These are phyloP conservation scores for Xenotilapia leptura DNA, from an alignment of 2,113 vertebrate genomes.

Conservation along the genomic window DNA sequence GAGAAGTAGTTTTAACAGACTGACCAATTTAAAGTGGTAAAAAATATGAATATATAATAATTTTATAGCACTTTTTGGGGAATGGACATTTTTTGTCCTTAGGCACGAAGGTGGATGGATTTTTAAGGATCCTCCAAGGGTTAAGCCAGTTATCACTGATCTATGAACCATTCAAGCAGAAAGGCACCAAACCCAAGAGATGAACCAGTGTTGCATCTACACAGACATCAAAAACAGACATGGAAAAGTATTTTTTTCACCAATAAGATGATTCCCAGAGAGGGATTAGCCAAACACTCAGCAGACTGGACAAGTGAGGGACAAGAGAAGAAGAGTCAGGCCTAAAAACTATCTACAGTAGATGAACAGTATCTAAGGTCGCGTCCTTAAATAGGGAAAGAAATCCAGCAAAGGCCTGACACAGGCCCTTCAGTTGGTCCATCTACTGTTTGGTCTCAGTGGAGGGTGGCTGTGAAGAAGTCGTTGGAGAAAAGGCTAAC, in stretches of 20 bases:
- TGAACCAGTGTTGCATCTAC: background rate
- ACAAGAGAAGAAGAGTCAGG: background rate
- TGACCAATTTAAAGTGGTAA: too few relatives aligned
- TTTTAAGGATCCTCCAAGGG: too few relatives aligned
- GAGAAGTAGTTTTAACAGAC: too few relatives aligned
- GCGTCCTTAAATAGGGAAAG: background rate
- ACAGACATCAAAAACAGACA: background rate
- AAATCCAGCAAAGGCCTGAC: background rate
- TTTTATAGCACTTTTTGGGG: too few relatives aligned
- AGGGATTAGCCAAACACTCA: background rate
- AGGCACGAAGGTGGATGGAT: too few relatives aligned
- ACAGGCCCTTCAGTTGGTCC: background rate
- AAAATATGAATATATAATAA: too few relatives aligned
- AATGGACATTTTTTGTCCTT: too few relatives aligned
- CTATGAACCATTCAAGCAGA: background rate
- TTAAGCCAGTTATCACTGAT: background rate
- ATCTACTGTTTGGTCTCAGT: background rate
- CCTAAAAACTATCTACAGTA: background rate
- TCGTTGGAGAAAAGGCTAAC: background rate
- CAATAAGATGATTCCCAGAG: background rate
- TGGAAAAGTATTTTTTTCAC: background rate
- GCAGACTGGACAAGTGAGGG: background rate
- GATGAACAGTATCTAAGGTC: background rate
- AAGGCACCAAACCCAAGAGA: background rate
- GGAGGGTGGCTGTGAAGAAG: background rate